Conservation (phyloP, 2,797 vertebrate species). For the Hemitrygon akajei region DNA sequence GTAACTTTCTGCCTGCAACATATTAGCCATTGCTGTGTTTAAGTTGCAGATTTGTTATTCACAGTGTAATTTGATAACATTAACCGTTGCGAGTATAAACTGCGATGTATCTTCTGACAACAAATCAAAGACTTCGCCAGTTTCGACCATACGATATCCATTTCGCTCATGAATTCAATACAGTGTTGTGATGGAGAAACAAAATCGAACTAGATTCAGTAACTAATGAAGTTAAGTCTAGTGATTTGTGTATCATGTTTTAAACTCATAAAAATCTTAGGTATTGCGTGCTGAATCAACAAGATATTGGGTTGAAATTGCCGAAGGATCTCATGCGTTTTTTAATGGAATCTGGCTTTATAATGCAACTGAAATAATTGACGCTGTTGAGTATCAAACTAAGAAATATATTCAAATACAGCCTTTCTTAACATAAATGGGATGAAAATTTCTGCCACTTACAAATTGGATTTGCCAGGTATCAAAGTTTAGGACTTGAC, state of each 20-base stretch:
- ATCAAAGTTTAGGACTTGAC: not conserved
- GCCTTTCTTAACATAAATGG: not conserved
- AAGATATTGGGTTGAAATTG: not conserved
- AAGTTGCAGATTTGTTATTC: not conserved
- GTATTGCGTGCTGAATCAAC: not conserved
- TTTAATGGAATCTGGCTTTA: not conserved
- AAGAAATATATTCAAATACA: not conserved
- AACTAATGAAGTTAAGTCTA: not conserved
- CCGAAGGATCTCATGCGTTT: not conserved
- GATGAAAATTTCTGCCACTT: not conserved
- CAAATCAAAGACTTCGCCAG: not conserved
- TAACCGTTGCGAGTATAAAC: not conserved
- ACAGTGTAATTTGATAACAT: conserved; percentile 9
- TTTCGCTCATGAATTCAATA: not conserved
- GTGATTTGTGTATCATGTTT: not conserved
- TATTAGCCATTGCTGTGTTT: not conserved
- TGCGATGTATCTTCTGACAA: conserved; percentile 22
- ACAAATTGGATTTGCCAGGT: not conserved
- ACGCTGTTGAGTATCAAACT: not conserved
- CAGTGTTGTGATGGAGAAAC: not conserved
- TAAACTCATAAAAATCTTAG: not conserved
- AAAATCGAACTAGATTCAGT: not conserved
- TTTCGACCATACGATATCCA: not conserved
- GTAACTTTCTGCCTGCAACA: not conserved
- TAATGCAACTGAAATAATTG: not conserved